Evolutionary conservation across 2,888 invertebrate species (phyloP), one percentile per base, ranked within the genome.

Genomic region (Portevinia maculata): DNA sequence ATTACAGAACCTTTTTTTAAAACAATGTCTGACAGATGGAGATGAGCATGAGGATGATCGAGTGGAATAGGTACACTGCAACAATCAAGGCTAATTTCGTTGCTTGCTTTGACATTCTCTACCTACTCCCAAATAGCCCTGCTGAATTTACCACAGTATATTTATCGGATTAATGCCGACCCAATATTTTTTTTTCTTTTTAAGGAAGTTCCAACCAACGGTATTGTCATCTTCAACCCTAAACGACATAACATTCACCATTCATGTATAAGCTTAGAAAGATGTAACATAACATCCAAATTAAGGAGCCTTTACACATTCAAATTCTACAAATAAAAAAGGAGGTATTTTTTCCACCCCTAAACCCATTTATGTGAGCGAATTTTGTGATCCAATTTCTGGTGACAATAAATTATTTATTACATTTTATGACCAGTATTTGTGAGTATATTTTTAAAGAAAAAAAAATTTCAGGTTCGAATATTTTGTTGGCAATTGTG

Each of bases 361-460:
- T 24, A 17, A 24, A 24, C 24, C 24, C 15, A 4, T 1, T 17
- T 8, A 11, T 7, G 17, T 17, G 19, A 21, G 30, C 21, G 37
- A 11, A 21, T 60, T 70, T 60, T 70, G 70, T 32, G 39, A 70
- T 60, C 70, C 70, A 70, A 73, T 73, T 62, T 62, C 73, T 64
- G 73, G 62, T 34, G 64, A 62, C 73, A 62, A 37, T 73, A 73
- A 73, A 73, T 73, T 46, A 46, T 73, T 73, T 73, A 73, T 73
- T 55, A 64, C 37, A 62, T 64, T 73, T 62, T 73, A 73, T 30
- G 46, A 21, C 37, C 6, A 32, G 19, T 50, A 59, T 52, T 59
- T 50, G 70, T 21, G 50, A 39, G 11, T n/a, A n/a, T n/a, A n/a
- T n/a, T n/a, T n/a, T n/a, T n/a, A 57, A 60, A 50, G 5, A 24